Conservation (phyloP, 1,140 invertebrate genomes). For the Brachystomella parvula region DNA sequence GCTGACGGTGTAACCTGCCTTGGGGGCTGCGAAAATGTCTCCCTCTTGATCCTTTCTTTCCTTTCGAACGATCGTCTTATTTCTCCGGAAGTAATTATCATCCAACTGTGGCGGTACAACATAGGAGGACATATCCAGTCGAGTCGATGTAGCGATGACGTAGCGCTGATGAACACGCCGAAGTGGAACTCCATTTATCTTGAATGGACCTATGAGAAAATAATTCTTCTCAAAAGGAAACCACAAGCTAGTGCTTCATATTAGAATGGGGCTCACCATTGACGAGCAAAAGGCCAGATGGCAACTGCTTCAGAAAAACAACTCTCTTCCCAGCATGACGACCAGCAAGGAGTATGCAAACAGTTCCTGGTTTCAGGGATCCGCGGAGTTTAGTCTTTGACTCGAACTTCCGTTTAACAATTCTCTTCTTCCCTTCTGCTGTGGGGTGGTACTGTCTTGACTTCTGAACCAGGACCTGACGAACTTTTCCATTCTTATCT, state of each 20-base stretch:
- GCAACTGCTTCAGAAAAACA: conserved; percentile 78
- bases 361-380: conserved; percentile 77
- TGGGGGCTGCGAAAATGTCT: conserved; percentile 56
- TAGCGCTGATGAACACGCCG: conserved; percentile 90
- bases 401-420: conserved; percentile 57
- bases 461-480: conserved; percentile 72
- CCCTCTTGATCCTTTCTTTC: conserved; percentile 67
- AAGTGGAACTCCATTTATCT: conserved; percentile 85
- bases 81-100: conserved; percentile 86
- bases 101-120: conserved; percentile 78
- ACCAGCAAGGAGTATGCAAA: conserved; percentile 90
- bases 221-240: conserved; percentile 27
- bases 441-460: conserved; percentile 69
- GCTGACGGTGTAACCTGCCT: conserved; percentile 66
- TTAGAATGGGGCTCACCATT: conserved; percentile 59
- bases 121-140: conserved; percentile 69
- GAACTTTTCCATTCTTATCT: conserved; percentile 88
- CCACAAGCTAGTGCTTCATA: neutral
- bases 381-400: conserved; percentile 52
- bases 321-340: conserved; percentile 89
- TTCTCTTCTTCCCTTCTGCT: conserved; percentile 51
- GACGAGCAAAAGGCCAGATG: conserved; percentile 83
- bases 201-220: conserved; percentile 63
- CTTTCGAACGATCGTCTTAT: conserved; percentile 58
- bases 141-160: conserved; percentile 89